phyloP scores from a whole-genome alignment of 2,888 invertebrate genomes.

The Orchesella flavescens region DNA sequence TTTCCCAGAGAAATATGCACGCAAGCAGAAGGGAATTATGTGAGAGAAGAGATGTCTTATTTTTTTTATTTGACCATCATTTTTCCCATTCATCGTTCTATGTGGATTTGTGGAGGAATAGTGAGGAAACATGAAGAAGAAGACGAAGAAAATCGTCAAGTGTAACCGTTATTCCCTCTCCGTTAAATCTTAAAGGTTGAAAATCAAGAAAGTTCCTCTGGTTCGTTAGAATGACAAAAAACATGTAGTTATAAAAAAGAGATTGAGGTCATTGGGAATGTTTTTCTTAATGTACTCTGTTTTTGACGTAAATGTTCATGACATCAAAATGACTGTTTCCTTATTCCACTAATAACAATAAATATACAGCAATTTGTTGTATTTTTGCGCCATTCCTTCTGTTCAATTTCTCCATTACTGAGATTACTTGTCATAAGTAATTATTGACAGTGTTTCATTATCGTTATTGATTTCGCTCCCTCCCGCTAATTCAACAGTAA shows the following conservation, averaged over 20 bases:
- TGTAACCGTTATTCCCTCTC: no score
- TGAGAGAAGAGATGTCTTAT: neutral
- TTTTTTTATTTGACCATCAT: neutral
- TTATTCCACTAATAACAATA: constrained; percentile 27
- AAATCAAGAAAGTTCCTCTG: no score
- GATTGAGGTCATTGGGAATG: constrained; percentile 55
- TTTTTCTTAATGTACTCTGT: constrained; percentile 43
- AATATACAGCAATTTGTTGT: constrained; percentile 14
- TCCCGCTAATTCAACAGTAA: constrained; percentile 3
- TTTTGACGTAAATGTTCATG: constrained; percentile 46
- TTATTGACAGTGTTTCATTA: constrained; percentile 39
- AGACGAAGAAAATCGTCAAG: no score
- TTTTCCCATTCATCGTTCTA: no score
- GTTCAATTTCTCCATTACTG: constrained; percentile 40
- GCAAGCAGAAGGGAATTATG: neutral
- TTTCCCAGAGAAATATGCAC: neutral
- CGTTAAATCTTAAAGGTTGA: no score
- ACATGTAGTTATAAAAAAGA: neutral
- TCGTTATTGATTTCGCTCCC: constrained; percentile 41
- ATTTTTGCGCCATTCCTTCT: neutral
- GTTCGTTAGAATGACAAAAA: no score
- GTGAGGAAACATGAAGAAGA: no score
- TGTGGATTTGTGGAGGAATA: no score
- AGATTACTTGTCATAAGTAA: constrained; percentile 35
- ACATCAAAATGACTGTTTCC: constrained; percentile 40